Evolutionary conservation across 2,888 invertebrate genomes (phyloP), one percentile per base, ranked within the genome.

Genomic region (Enchytraeus crypticus): DNA sequence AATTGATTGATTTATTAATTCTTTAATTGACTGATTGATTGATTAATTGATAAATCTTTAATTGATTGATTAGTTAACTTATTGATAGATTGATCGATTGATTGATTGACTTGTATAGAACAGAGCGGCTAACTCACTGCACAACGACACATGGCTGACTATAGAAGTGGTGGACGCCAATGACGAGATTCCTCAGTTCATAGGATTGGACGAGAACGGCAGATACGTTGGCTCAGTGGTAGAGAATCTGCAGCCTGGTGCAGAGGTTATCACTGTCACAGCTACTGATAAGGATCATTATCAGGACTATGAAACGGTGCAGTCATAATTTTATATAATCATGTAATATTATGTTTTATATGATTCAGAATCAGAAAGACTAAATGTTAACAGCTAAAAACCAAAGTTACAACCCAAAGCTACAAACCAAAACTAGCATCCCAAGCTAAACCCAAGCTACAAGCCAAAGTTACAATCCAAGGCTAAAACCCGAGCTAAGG

Each of bases 161-260:
- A 92, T 96, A 76, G 90, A 91, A 80, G 89, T 96, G 67, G 89
- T 90, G 77, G 96, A 96, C 79, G 89, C 92, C 62, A 96, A 96
- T 81, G 96, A 97, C 78, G 96, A 97, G 79, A 89, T 91, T 1
- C 92, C 97, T 0, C 91, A 93, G 81, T 97, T 98, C 83, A 90
- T 96, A 82, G 76, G 76, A 5, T 66, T 74, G 45, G 73, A 74
- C 55, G 70, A 71, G 27, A 96, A 96, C 82, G 87, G 92, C 0
- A 95, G 96, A 0, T 83, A 95, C 71, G 93, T 95, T 30, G 92
- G 95, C 0, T 95, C 95, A 69, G 95, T 96, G 0, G 92, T 95
- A 75, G 85, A 95, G 61, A 95, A 96, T 78, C 92, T 93, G 14
- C 89, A 90, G 1, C 89, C 92, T 45, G 95, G 95, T 78, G 92